A percentile compares a stretch with the other conserved stretches of the same genome.
Evolutionary conservation across 2,888 invertebrate species (phyloP).

Genomic region (Gisinianus flammeolus): DNA sequence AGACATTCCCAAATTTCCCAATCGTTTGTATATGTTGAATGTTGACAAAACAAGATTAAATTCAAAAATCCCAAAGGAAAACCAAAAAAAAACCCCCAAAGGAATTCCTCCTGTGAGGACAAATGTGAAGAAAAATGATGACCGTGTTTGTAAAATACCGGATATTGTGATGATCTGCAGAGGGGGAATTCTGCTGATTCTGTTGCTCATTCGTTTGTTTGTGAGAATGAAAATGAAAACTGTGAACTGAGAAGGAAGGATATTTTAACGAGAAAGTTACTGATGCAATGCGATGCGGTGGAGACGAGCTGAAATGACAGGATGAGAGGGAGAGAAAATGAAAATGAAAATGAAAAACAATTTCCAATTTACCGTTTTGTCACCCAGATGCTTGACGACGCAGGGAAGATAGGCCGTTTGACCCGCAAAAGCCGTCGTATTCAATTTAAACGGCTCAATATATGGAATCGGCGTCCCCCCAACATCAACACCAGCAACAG

Average conservation of each 20-base stretch:
- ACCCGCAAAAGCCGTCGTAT: conserved; percentile 55
- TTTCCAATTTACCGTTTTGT: conserved; percentile 54
- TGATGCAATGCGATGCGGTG: too few relatives aligned
- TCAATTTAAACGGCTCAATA: conserved; percentile 52
- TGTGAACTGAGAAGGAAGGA: too few relatives aligned
- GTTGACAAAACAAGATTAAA: too few relatives aligned
- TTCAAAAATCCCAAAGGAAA: too few relatives aligned
- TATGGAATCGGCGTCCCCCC: conserved; percentile 32
- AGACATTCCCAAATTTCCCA: too few relatives aligned
- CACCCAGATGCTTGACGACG: conserved; percentile 57
- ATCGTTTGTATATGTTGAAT: neutral
- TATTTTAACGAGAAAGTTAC: neutral
- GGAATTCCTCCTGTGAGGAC: too few relatives aligned
- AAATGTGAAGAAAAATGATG: neutral
- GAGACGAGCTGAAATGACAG: too few relatives aligned
- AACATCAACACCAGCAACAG: neutral
- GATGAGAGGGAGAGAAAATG: neutral
- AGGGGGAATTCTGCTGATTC: too few relatives aligned
- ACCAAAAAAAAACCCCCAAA: too few relatives aligned
- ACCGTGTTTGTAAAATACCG: neutral
- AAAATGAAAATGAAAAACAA: neutral
- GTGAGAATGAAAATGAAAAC: too few relatives aligned
- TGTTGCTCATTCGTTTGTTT: too few relatives aligned
- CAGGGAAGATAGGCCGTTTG: conserved; percentile 58
- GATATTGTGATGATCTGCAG: too few relatives aligned